These are phyloP conservation scores for Phycodurus eques DNA, from an alignment of 2,113 vertebrate genomes.

Conservation along the genomic window DNA sequence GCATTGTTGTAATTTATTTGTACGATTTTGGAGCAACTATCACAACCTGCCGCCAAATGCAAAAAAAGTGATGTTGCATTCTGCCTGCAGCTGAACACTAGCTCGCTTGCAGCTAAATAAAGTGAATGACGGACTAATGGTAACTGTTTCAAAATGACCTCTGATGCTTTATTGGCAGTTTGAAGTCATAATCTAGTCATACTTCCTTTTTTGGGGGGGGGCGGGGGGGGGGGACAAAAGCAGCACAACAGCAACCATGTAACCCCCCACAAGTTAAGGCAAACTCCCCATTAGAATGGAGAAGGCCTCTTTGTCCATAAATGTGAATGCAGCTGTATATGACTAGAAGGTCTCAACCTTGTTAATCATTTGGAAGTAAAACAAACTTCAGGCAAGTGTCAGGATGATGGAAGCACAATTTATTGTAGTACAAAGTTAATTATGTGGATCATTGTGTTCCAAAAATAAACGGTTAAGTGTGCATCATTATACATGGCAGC, in stretches of 20 bases:
- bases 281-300: constrained; percentile 20
- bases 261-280: neutral
- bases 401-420: constrained; percentile 48
- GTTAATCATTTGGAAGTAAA: constrained; percentile 61
- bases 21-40: neutral
- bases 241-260: neutral
- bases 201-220: neutral
- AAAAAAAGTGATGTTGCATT: neutral
- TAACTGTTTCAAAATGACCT: neutral
- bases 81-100: no score
- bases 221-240: neutral
- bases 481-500: constrained; percentile 54
- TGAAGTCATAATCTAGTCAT: neutral
- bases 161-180: neutral
- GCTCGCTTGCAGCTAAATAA: neutral
- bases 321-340: constrained; percentile 38
- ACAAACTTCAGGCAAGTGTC: constrained; percentile 56
- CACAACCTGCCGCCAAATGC: neutral
- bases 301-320: constrained; percentile 31
- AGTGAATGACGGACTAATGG: neutral
- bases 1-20: neutral
- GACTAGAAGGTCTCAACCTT: constrained; percentile 51
- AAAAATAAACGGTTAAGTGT: constrained; percentile 58
- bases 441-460: constrained; percentile 53
- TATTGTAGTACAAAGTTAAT: constrained; percentile 63